Evolutionary conservation across 2,797 vertebrate species (phyloP), one percentile per base, ranked within the genome.

Genomic region (Mareca penelope): DNA sequence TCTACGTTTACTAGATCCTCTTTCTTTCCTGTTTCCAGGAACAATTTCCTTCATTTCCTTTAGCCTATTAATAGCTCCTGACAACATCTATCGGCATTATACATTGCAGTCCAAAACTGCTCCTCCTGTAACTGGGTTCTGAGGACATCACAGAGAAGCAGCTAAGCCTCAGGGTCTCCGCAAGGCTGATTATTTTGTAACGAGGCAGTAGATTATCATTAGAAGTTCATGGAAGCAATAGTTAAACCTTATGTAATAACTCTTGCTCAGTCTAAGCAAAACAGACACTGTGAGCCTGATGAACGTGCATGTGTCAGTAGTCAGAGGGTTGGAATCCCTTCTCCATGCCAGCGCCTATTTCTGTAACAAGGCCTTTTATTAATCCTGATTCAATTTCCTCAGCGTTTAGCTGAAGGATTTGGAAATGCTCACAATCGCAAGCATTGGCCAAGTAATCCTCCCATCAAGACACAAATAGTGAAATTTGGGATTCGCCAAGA

Each of bases 321-420:
- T 91, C 82, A 29, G 29, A 90, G 50, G 35, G 29, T 23, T 78
- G 75, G 88, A 96, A 84, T 94, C 31, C 29, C 50, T 86, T 78
- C 84, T 65, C 70, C 57, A 48, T 69, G 87, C 80, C 94, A 95
- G 82, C 28, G 48, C 57, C 82, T 95, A 85, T 86, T 95, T 95
- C 79, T 93, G 83, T 80, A 80, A 61, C 26, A 44, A 65, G 89
- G 71, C 23, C 24, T 92, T 96, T 89, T 61, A 73, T 75, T 91
- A 92, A 89, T 80, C 46, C 44, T 82, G 65, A 78, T 83, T 91
- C 55, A 50, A 7, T 91, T 80, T 95, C 57, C 52, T 89, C 42
- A 60, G 52, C 9, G 2, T 64, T 68, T 70, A 71, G 48, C 56
- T 77, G 56, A 79, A 86, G 73, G 93, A 73, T 71, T 88, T 93